Evolutionary conservation across 2,797 vertebrate species (phyloP).

Genomic region (Kryptopterus vitreolus): DNA sequence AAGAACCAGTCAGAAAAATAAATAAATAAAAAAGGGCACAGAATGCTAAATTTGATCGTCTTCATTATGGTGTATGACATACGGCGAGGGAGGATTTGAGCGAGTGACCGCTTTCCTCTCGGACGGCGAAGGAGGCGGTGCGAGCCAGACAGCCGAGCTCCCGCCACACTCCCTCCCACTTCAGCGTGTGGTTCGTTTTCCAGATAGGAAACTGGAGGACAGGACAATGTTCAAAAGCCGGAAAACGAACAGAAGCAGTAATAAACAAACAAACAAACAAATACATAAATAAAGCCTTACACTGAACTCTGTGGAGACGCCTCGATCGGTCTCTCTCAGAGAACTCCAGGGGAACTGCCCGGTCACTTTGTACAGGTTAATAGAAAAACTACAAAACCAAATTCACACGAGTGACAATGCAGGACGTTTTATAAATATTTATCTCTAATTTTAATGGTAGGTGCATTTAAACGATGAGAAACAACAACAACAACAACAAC

Average conservation of each 20-base stretch:
- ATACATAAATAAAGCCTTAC: conserved; percentile 69
- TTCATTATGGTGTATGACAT: conserved; percentile 40
- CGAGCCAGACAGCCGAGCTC: conserved; percentile 91
- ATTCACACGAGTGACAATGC: too few relatives aligned
- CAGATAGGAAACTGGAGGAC: conserved; percentile 86
- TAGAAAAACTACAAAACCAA: conserved; percentile 76
- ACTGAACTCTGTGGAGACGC: conserved; percentile 86
- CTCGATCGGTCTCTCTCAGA: conserved; percentile 92
- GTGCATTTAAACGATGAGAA: too few relatives aligned
- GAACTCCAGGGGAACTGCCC: conserved; percentile 99
- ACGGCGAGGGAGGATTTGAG: conserved; percentile 96
- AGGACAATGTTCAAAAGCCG: neutral
- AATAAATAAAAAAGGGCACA: neutral
- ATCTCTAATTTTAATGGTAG: too few relatives aligned
- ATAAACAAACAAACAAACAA: conserved; percentile 4
- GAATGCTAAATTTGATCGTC: too few relatives aligned
- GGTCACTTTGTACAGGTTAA: conserved; percentile 95
- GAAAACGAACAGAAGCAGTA: neutral
- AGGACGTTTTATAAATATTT: too few relatives aligned
- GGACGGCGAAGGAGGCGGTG: conserved; percentile 89
- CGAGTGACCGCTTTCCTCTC: conserved; percentile 93
- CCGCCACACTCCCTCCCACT: conserved; percentile 96
- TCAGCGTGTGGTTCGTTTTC: conserved; percentile 90
- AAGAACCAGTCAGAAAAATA: neutral
- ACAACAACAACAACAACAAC: too few relatives aligned